A percentile compares a stretch with the other conserved stretches of the same genome.
phyloP scores from a whole-genome alignment of 2,113 vertebrate genomes.

The Emydocephalus ijimae region DNA sequence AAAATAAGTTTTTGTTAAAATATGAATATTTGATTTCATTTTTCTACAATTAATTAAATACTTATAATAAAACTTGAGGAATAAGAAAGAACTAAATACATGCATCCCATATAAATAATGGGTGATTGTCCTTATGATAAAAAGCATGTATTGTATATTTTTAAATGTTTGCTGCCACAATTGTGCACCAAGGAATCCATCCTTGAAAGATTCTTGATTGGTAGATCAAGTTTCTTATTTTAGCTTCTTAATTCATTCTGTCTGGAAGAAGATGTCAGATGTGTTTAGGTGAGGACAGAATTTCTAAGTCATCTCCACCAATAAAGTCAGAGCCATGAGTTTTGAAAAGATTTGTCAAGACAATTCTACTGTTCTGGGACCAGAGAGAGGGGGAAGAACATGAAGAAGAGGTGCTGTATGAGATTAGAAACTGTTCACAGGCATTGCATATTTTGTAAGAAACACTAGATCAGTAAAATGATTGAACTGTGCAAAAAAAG shows the following conservation, averaged over 20 bases:
- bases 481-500: slow-evolving; percentile 75
- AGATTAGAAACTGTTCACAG: slow-evolving; percentile 90
- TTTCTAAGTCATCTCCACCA: slow-evolving; percentile 88
- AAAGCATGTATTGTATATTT: slow-evolving; percentile 85
- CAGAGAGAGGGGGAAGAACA: slow-evolving; percentile 84
- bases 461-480: slow-evolving; percentile 83
- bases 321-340: slow-evolving; percentile 81
- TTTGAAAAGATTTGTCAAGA: slow-evolving; percentile 99
- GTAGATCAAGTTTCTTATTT: slow-evolving; percentile 98
- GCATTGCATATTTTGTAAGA: slow-evolving; percentile 85
- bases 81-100: background rate
- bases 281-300: slow-evolving; percentile 86
- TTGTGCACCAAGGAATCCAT: slow-evolving; percentile 81
- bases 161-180: slow-evolving; percentile 82
- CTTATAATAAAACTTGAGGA: background rate
- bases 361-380: slow-evolving; percentile 89
- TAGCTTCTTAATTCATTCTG: slow-evolving; percentile 97
- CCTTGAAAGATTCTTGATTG: slow-evolving; percentile 90
- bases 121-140: slow-evolving; percentile 78
- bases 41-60: background rate
- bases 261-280: slow-evolving; percentile 99
- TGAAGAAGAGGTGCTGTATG: slow-evolving; percentile 87
- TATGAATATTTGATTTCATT: background rate
- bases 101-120: slow-evolving; percentile 45
- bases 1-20: slow-evolving; percentile 17